phyloP scores from a whole-genome alignment of 1,140 invertebrate genomes.

The Dreissena rostriformis region DNA sequence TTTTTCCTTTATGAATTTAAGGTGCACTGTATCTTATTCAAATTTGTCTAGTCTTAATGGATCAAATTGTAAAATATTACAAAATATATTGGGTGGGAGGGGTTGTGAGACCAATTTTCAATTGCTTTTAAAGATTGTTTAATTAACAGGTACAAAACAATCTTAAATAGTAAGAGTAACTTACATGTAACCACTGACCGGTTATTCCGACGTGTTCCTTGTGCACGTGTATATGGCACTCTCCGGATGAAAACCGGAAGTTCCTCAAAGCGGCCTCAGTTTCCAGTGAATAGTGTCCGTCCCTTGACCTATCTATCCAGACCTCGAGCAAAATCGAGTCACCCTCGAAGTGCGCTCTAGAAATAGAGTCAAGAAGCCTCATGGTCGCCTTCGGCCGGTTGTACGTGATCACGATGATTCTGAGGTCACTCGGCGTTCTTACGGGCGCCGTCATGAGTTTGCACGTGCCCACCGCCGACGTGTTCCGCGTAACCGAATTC shows the following conservation, averaged over 20 bases:
- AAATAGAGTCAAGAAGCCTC: slow-evolving; percentile 57
- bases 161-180: background rate
- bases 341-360: slow-evolving; percentile 1
- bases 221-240: slow-evolving; percentile 13
- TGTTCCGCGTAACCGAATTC: too few relatives aligned
- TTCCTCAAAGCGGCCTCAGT: background rate
- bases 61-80: too few relatives aligned
- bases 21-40: background rate
- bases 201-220: slow-evolving; percentile 19
- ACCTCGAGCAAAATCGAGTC: slow-evolving; percentile 14
- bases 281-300: background rate
- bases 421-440: slow-evolving; percentile 15
- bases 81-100: too few relatives aligned
- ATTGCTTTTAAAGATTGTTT: too few relatives aligned
- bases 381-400: slow-evolving; percentile 55
- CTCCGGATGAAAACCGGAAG: background rate
- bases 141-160: too few relatives aligned
- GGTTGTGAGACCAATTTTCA: too few relatives aligned
- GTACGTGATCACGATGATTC: slow-evolving; percentile 63
- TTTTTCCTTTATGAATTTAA: too few relatives aligned
- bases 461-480: too few relatives aligned
- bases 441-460: too few relatives aligned
- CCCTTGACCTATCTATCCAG: slow-evolving; percentile 14
- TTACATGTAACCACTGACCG: slow-evolving; percentile 38
- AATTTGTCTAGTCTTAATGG: too few relatives aligned